Base-by-base conservation (phyloP, 2,888 invertebrate genomes). In the Malachius bipustulatus region DNA sequence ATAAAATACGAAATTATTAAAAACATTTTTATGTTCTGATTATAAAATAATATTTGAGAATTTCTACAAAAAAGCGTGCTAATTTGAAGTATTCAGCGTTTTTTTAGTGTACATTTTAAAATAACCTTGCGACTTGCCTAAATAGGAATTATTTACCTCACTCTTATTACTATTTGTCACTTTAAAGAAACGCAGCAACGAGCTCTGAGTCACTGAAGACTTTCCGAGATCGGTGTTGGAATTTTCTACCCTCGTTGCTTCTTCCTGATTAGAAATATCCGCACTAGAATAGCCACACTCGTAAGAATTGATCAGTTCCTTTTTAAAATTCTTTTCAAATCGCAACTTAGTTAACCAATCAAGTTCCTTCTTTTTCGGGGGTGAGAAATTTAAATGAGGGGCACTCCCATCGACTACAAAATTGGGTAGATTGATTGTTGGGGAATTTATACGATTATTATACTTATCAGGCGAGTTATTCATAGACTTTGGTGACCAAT, bases 361-460 rank as follows among this genome's bases (percentile, higher is more conserved):
- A 0, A 75, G 66, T 42, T 75, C 72, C 32, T 73, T 72, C 41
- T 69, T 73, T 39, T 75, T 75, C 16, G 69, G 70, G 0, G 83
- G 82, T 0, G 83, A 82, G 67, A 75, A 74, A 32, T 72, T 65
- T 26, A 82, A 55, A 56, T 84, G 84, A 0, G 85, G 85, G 0
- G 84, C 84, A 24, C 75, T 76, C 1, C 85, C 85, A 47, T 78
- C 75, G 9, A 77, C 46, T 0, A 82, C 82, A 49, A 70, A 87
- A 62, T 87, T 79, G 0, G 87, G 87, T 40, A 87, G 57, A 55
- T 83, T 75, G 10, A 69, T 66, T 0, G 80, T 80, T 0, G 81
- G 80, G 2, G 80, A 74, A 31, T 64, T 64, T 2, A 47, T 40
- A 33, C 39, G 36, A 38, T 41, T 33, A 4, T 35, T 37, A 13